A percentile compares a stretch with the other conserved stretches of the same genome.
These are phyloP conservation scores for Pungitius pungitius DNA, from an alignment of 2,113 vertebrate genomes.

Conservation along the genomic window DNA sequence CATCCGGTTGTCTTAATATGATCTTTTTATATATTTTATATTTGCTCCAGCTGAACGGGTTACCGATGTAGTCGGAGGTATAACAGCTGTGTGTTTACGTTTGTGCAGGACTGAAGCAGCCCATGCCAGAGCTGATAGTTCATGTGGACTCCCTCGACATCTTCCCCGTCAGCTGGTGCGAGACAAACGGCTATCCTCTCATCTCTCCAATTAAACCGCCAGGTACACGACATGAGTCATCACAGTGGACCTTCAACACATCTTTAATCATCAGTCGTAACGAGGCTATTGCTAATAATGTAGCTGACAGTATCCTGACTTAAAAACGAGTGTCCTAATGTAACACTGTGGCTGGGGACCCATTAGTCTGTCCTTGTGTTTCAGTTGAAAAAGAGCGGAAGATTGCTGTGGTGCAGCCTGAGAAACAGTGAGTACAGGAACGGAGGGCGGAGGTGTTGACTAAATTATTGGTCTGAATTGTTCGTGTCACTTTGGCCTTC, in stretches of 20 bases:
- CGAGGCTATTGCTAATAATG: neutral
- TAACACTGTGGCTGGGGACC: neutral
- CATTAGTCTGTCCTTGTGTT: constrained; percentile 42
- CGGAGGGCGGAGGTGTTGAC: neutral
- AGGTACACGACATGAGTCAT: constrained; percentile 75
- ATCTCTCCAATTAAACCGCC: constrained; percentile 88
- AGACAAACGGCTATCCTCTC: constrained; percentile 95
- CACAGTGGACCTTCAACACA: neutral
- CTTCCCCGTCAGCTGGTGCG: constrained; percentile 98
- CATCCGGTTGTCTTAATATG: neutral
- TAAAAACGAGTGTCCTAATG: constrained; percentile 4
- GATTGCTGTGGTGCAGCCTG: constrained; percentile 93
- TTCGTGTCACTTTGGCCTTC: neutral
- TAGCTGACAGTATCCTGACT: neutral
- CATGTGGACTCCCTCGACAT: constrained; percentile 95
- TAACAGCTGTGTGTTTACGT: constrained; percentile 3
- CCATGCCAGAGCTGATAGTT: constrained; percentile 91
- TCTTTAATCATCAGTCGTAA: neutral
- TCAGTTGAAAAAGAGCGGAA: constrained; percentile 91
- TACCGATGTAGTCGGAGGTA: neutral
- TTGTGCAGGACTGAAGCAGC: constrained; percentile 88
- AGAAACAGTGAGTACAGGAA: constrained; percentile 92
- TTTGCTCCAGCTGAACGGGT: neutral
- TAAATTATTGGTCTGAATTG: constrained; percentile 8
- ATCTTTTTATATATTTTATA: neutral